Conservation (phyloP, 2,888 invertebrate species). For the Athalia cordata region DNA sequence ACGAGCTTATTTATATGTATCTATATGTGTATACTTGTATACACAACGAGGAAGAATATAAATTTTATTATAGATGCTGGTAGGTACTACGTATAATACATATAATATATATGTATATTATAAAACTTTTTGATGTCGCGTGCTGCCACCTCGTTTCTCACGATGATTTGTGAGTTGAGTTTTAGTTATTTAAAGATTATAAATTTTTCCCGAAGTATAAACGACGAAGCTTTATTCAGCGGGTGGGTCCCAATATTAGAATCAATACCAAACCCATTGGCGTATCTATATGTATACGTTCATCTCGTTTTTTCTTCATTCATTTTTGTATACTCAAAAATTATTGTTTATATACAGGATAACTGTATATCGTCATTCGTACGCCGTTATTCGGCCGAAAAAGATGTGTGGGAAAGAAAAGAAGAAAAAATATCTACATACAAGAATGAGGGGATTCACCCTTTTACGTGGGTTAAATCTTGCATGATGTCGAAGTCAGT, state of each 20-base stretch:
- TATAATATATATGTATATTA: neutral
- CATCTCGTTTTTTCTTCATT: neutral
- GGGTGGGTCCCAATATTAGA: slow-evolving; percentile 4
- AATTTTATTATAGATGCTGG: neutral
- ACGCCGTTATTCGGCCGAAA: too few relatives aligned
- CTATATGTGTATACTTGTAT: neutral
- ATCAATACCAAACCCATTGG: neutral
- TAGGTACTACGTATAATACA: neutral
- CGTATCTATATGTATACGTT: neutral
- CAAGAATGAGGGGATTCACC: too few relatives aligned
- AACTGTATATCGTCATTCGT: too few relatives aligned
- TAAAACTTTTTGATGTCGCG: slow-evolving; percentile 7
- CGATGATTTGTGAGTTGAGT: neutral
- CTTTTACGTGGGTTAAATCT: too few relatives aligned
- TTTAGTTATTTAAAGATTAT: slow-evolving; percentile 21
- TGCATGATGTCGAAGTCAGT: too few relatives aligned
- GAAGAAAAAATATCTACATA: too few relatives aligned
- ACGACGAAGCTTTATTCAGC: neutral
- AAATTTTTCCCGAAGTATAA: slow-evolving; percentile 8
- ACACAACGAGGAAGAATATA: neutral
- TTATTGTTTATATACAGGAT: too few relatives aligned
- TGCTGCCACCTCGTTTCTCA: slow-evolving; percentile 10
- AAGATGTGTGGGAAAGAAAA: too few relatives aligned
- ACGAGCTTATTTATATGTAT: neutral
- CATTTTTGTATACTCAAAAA: neutral